Percentiles rank a stretch among this genome's conserved stretches.
phyloP scores from a whole-genome alignment of 2,797 vertebrate genomes.

The Gallinago nigripennis region DNA sequence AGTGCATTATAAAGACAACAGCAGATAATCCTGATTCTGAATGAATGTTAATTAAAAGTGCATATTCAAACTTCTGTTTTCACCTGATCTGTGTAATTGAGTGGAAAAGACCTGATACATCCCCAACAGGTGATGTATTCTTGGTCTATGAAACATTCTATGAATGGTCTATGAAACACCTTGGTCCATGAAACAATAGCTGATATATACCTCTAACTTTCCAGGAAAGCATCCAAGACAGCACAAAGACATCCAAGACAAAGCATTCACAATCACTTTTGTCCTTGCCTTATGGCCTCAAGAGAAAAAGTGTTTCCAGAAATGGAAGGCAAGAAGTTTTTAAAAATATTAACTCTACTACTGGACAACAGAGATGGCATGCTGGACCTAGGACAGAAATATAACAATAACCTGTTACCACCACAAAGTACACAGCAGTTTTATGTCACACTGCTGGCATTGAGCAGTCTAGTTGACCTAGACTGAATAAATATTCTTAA shows the following conservation, averaged over 20 bases:
- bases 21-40: background rate
- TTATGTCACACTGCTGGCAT: background rate
- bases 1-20: background rate
- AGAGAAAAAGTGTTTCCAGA: background rate
- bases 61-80: background rate
- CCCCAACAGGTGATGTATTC: background rate
- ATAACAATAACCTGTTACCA: background rate
- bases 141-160: background rate
- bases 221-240: background rate
- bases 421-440: background rate
- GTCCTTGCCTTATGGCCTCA: background rate
- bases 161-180: background rate
- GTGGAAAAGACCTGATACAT: background rate
- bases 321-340: background rate
- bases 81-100: fast-evolving
- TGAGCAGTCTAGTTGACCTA: background rate
- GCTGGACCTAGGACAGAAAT: background rate
- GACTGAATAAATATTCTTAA: background rate
- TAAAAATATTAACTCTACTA: background rate
- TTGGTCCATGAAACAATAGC: background rate
- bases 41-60: background rate
- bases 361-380: background rate
- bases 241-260: too few relatives aligned
- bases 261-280: background rate
- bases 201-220: background rate